Base-by-base conservation (phyloP, 2,113 vertebrate genomes). In the Pteronura brasiliensis region DNA sequence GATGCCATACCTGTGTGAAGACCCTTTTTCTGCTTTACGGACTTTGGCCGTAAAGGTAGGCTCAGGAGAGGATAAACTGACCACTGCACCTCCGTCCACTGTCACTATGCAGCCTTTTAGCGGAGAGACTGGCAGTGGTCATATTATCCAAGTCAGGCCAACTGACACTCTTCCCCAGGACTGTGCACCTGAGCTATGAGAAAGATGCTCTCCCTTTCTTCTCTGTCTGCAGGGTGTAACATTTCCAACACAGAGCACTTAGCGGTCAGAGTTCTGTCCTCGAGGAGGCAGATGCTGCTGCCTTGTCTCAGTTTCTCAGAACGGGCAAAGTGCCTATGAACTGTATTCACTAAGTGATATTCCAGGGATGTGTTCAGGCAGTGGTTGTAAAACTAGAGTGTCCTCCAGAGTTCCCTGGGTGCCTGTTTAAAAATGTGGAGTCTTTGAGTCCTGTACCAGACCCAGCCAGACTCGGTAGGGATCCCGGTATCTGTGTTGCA, bases 261-360 rank as follows among this genome's bases (percentile, higher is more conserved):
- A 83, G 29, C 27, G 92, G 57, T 55, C 74, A 21, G 65, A 89
- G 34, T 42, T 96, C 63, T 31, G 80, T 83, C 52, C 55, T 77
- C 76, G 21, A 74, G 42, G 74, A 76, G 59, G 61, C 65, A 96
- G 71, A 84, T 39, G 92, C 83, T 25, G 52, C 86, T 86, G 79
- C 2, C 61, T 21, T 34, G 27, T 65, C 44, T 84, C 39, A 6
- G 42, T 69, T 93, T 95, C 89, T 94, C 67, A 72, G 77, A 94
- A 88, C 85, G 65, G 88, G 79, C 65, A 77, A 34, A 36, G 72
- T 67, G 59, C 90, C 52, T 87, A 18, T 71, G 91, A 81, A 52
- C 85, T 85, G 29, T 8, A 76, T 93, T 93, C 81, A 52, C 90
- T 84, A n/a, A 97, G 76, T 95, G 85, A 57, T 97, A 74, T 95